A percentile compares a stretch with the other conserved stretches of the same genome.
Conservation (phyloP, 2,888 invertebrate genomes). For the Ophion obscuratus region DNA sequence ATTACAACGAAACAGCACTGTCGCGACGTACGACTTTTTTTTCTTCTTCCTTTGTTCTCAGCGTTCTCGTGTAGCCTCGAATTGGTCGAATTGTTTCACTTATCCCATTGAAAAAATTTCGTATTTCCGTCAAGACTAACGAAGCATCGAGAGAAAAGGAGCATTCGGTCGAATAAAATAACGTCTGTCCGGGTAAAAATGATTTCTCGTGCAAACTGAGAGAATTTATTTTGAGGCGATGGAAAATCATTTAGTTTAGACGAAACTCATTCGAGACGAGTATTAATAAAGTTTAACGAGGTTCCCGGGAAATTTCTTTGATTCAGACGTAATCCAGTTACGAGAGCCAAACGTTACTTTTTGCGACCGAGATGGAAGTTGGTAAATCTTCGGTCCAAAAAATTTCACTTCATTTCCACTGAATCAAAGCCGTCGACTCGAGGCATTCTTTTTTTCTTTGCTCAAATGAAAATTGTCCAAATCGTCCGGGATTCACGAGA, state of each 20-base stretch:
- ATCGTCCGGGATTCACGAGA: not conserved
- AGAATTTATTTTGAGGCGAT: slow-evolving; percentile 1
- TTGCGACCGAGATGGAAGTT: not conserved
- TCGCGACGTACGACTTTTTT: slow-evolving; percentile 66
- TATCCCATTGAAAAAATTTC: not conserved
- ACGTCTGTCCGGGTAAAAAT: not conserved
- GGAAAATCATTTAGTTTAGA: not conserved
- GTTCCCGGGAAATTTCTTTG: not conserved
- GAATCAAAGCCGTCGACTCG: slow-evolving; percentile 7
- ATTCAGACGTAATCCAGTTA: too few species aligned
- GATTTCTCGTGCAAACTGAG: too few species aligned
- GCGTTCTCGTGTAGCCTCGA: not conserved
- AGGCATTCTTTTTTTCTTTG: slow-evolving; percentile 8
- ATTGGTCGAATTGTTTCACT: not conserved
- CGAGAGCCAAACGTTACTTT: not conserved
- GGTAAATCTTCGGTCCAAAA: slow-evolving; percentile 20
- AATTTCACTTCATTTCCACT: not conserved
- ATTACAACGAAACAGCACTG: slow-evolving; percentile 79
- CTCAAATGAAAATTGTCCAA: slow-evolving; percentile 12
- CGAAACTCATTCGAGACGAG: slow-evolving; percentile 18
- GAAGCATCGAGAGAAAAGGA: not conserved
- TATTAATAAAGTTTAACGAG: slow-evolving; percentile 14
- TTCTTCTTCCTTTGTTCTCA: slow-evolving; percentile 64
- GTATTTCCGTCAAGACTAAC: slow-evolving; percentile 11
- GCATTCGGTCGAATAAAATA: not conserved